These are phyloP conservation scores for Ruditapes philippinarum DNA, from an alignment of 1,140 invertebrate genomes.

Conservation along the genomic window DNA sequence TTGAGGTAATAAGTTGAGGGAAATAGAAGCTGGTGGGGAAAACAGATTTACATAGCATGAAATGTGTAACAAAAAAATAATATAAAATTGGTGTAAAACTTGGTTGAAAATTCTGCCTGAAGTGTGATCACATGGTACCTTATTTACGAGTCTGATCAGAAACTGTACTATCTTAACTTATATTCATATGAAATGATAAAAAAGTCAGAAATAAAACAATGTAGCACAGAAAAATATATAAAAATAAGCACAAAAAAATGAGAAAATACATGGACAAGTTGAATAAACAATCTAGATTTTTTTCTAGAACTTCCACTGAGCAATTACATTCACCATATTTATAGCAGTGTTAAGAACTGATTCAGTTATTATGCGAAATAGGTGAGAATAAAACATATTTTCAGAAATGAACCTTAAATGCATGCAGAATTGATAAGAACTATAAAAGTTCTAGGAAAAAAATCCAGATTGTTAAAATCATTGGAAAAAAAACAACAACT, in stretches of 20 bases:
- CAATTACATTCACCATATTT: too few relatives aligned
- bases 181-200: constrained; percentile 4
- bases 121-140: background rate
- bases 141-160: background rate
- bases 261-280: constrained; percentile 24
- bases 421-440: too few relatives aligned
- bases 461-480: too few relatives aligned
- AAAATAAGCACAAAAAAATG: constrained; percentile 40
- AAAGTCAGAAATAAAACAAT: background rate
- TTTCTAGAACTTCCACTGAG: constrained; percentile 12
- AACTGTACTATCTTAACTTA: background rate
- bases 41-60: background rate
- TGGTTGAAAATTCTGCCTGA: constrained; percentile 5
- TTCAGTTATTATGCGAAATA: too few relatives aligned
- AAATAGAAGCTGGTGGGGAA: background rate
- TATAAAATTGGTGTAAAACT: background rate
- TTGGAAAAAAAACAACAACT: background rate
- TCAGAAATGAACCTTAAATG: too few relatives aligned
- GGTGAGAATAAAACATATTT: too few relatives aligned
- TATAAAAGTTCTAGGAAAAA: too few relatives aligned
- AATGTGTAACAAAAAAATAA: background rate
- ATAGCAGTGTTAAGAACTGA: too few relatives aligned
- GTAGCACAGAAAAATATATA: constrained; percentile 1
- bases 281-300: background rate
- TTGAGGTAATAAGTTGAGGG: too few relatives aligned